Evolutionary conservation across 2,797 vertebrate genomes (phyloP), one percentile per base, ranked within the genome.

Genomic region (Carduelis carduelis): DNA sequence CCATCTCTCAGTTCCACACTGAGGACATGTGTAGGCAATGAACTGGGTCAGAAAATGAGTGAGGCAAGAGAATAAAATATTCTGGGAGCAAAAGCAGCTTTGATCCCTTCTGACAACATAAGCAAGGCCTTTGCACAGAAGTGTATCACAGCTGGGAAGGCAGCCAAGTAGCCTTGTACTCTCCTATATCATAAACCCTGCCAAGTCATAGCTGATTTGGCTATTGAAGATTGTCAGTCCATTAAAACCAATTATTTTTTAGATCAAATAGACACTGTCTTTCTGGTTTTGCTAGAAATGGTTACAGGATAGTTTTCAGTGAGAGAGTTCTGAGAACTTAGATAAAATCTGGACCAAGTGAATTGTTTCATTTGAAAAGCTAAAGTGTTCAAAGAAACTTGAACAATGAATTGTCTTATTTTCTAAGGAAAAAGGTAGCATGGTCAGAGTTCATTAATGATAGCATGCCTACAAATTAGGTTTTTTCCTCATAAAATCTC

Each of bases 61-160:
- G 77, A 93, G 65, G 88, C 80, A 89, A 69, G 63, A 83, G 77
- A 88, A 80, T 59, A 93, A 93, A 95, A 93, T 92, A 95, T 77
- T 93, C 70, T 89, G 80, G 56, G 87, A 94, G 56, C 74, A 95
- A 92, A 92, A 78, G 75, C 89, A 77, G 63, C 64, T 95, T 86
- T 95, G 85, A 95, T 95, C 71, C 72, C 61, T 94, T 94, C 57
- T 14, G 47, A 95, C 78, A 89, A 82, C 55, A 69, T 72, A 90
- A 90, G 92, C 77, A 79, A 94, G 72, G 83, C 88, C 77, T 90
- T 94, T 91, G 87, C 70, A 91, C 69, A 90, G 46, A 83, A 94
- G 52, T 82, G 13, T 89, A 81, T 83, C 88, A 63, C 69, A 95
- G 41, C 70, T 84, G 77, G 90, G 87, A 96, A 87, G 37, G 55